Evolutionary conservation across 2,888 invertebrate species (phyloP).

Genomic region (Theretra japonica): DNA sequence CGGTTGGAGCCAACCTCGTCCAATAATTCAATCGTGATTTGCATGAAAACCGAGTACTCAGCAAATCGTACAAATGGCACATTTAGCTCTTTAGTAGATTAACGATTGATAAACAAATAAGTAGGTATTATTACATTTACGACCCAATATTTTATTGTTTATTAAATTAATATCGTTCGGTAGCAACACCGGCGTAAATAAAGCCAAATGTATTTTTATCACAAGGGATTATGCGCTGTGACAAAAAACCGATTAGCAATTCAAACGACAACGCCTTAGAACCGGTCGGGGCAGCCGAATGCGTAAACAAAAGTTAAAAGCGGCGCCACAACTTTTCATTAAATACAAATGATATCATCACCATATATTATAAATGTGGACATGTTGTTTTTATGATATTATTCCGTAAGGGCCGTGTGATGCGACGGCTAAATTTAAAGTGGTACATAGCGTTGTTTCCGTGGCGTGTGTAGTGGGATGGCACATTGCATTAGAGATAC

Average conservation of each 20-base stretch:
- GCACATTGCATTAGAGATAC: conserved; percentile 9
- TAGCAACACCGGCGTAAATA: conserved; percentile 4
- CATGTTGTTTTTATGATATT: conserved; percentile 2
- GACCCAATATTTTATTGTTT: not conserved
- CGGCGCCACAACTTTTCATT: conserved; percentile 39
- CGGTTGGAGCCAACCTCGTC: not conserved
- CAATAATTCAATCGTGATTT: not conserved
- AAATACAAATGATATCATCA: conserved; percentile 61
- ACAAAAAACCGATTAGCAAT: conserved; percentile 46
- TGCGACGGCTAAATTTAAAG: not conserved
- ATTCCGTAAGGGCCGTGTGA: not conserved
- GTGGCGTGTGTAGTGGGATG: not conserved
- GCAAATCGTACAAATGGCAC: not conserved
- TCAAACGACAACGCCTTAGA: conserved; percentile 48
- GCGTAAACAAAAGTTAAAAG: conserved; percentile 48
- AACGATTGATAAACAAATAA: not conserved
- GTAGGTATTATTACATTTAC: not conserved
- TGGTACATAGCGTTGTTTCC: not conserved
- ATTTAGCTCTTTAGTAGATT: not conserved
- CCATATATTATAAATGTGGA: conserved; percentile 8
- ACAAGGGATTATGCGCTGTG: conserved; percentile 38
- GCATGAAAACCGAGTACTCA: not conserved
- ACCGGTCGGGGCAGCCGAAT: conserved; percentile 54
- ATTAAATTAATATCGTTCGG: not conserved
- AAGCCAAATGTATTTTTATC: conserved; percentile 15